Base-by-base conservation (phyloP, 2,113 vertebrate genomes). In the Dryoscopus gambensis region DNA sequence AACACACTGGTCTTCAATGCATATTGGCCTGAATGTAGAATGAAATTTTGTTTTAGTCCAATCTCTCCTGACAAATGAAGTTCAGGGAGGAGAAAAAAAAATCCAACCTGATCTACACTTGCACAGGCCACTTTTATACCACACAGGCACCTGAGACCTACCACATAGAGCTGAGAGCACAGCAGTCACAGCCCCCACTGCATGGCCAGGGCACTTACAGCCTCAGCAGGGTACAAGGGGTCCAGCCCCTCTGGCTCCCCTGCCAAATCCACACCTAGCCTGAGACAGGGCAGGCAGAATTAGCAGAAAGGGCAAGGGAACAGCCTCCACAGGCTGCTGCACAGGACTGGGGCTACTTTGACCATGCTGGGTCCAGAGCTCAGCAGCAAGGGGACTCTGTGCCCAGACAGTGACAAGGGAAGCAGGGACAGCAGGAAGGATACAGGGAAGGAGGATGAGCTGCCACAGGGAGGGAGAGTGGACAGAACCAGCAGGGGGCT, bases 21-120 rank as follows among this genome's bases (percentile, higher is more conserved):
- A 52, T 60, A 95, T 70, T 93, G 95, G 77, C 95, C 94, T 89
- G 95, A 95, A 93, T 78, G 81, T 46, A 95, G 89, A 90, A 89
- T 15, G 13, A 60, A 71, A 56, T 73, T 44, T 59, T n/a, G 6
- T 10, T 94, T 88, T 40, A 89, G 35, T 28, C 24, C 86, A 18
- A 52, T 39, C 10, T 59, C 35, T 88, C 59, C 59, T 74, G 20
- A 50, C 40, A 88, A 76, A 67, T 9, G 8, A 78, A 74, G 28
- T 60, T 73, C 5, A 12, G 5, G 8, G 31, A 11, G 11, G 5
- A 21, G 31, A 42, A 52, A 50, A 60, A 60, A 37, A 37, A 63
- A 25, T 12, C 42, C 68, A 77, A 17, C 23, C 21, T 2, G 0
- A 35, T 25, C 40, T 68, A 31, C 9, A 35, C 27, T 53, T 47